Evolutionary conservation across 2,797 vertebrate genomes (phyloP), one percentile per base, ranked within the genome.

Genomic region (Toxotes lorentzi): DNA sequence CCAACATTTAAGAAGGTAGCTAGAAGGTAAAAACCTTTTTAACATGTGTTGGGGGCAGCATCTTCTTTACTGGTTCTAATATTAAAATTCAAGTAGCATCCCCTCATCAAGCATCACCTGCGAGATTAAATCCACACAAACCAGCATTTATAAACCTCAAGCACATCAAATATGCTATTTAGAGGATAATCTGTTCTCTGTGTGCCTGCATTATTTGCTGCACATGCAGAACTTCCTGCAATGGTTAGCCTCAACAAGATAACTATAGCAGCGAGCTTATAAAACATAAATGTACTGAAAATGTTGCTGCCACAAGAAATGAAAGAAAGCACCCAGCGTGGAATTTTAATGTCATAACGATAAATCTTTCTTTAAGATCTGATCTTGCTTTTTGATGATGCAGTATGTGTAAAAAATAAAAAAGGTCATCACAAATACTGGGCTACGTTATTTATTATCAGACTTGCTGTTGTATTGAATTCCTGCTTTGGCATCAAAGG

Each of bases 401-500:
- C 19, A 9, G 59, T 21, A 41, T 21, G 47, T 27, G 32, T 53
- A 24, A n/a, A 27, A 54, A 51, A 53, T 4, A 51, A 24, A 50
- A 51, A 53, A 7, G 43, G 57, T 43, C 38, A 8, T 48, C 24
- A 32, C 5, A 32, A 50, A 47, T 27, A 14, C 5, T 6, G 23
- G 16, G 30, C 0, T 27, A 11, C 17, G 2, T 62, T 59, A 57
- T 83, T 75, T 73, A 61, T 41, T 50, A 19, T 48, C 53, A 51
- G 54, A 43, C 63, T 57, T 62, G 34, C 27, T 48, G 60, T 70
- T 58, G 43, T 59, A 65, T 65, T 65, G 58, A 78, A 66, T 43
- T 12, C 4, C 74, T 34, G 74, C 73, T 51, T 59, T 41, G 12
- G 41, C 40, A 61, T 81, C 51, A 51, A 60, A 78, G 73, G 68